Conservation (phyloP, 2,113 vertebrate genomes). For the Daubentonia madagascariensis region DNA sequence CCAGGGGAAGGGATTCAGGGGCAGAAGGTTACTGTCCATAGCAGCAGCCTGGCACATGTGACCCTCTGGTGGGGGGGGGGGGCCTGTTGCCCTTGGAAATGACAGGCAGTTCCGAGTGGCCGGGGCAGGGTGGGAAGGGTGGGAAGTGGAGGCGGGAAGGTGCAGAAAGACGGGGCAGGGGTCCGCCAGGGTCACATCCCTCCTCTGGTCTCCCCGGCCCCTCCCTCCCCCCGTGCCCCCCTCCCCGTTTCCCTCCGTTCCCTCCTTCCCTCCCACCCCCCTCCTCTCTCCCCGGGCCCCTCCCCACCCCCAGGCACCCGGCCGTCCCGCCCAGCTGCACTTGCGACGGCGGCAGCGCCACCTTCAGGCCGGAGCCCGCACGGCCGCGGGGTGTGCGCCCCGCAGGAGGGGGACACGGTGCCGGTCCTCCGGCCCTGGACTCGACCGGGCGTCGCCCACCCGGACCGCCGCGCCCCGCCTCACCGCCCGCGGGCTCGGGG, state of each 20-base stretch:
- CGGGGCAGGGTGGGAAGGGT: no score
- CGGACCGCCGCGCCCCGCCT: fast-evolving
- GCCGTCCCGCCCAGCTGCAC: background rate
- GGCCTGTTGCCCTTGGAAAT: fast-evolving
- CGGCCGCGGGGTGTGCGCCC: background rate
- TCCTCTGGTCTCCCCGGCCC: background rate
- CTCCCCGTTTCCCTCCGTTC: background rate
- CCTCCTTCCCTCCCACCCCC: background rate
- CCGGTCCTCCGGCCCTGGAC: background rate
- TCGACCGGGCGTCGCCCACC: no score
- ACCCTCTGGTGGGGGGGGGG: background rate
- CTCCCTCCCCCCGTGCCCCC: background rate
- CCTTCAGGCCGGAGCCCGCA: background rate
- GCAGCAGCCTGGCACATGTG: background rate
- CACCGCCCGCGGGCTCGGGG: background rate
- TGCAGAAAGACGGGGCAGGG: background rate
- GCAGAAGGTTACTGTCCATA: background rate
- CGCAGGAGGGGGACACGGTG: fast-evolving
- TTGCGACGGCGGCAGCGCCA: conserved; percentile 22
- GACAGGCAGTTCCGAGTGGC: background rate
- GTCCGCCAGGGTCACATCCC: fast-evolving
- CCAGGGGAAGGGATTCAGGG: background rate
- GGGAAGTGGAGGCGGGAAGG: fast-evolving
- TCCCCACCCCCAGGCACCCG: background rate
- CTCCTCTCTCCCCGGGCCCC: background rate